These are phyloP conservation scores for Rhinichthys osculus DNA, from an alignment of 2,797 vertebrate genomes.

Conservation along the genomic window DNA sequence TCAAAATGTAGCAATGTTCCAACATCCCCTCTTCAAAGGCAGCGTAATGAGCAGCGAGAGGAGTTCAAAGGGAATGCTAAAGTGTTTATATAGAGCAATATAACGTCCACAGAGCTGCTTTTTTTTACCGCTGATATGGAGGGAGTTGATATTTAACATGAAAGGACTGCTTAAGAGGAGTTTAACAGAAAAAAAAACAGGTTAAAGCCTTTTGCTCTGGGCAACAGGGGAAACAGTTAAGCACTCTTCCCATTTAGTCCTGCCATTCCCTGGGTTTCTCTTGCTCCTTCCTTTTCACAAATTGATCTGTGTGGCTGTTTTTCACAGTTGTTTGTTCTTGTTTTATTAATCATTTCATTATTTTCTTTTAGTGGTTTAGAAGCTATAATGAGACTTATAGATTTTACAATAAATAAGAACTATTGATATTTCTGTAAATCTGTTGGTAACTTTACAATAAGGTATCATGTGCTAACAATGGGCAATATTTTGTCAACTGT, in stretches of 20 bases:
- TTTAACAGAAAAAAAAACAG: constrained; percentile 79
- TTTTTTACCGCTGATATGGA: constrained; percentile 73
- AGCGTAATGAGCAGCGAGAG: constrained; percentile 73
- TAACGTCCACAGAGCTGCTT: constrained; percentile 69
- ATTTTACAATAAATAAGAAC: constrained; percentile 23
- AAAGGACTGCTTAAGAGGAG: constrained; percentile 77
- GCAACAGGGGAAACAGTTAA: constrained; percentile 66
- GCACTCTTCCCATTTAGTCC: constrained; percentile 36
- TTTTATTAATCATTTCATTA: constrained; percentile 57
- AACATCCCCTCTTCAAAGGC: constrained; percentile 80
- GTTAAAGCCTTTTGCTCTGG: constrained; percentile 75
- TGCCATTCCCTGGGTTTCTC: background rate
- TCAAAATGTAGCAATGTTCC: constrained; percentile 75
- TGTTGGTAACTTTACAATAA: constrained; percentile 2
- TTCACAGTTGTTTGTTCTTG: constrained; percentile 45
- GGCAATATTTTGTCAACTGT: background rate
- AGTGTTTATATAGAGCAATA: constrained; percentile 78
- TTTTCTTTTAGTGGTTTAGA: constrained; percentile 46
- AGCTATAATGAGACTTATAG: constrained; percentile 24
- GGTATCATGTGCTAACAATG: background rate
- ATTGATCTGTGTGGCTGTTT: constrained; percentile 20
- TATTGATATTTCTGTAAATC: constrained; percentile 7
- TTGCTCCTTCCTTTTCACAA: background rate
- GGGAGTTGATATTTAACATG: constrained; percentile 80
- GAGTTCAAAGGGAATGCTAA: constrained; percentile 82